A percentile compares a stretch with the other conserved stretches of the same genome.
phyloP scores from a whole-genome alignment of 2,797 vertebrate species.

The Tauraco hartlaubi region DNA sequence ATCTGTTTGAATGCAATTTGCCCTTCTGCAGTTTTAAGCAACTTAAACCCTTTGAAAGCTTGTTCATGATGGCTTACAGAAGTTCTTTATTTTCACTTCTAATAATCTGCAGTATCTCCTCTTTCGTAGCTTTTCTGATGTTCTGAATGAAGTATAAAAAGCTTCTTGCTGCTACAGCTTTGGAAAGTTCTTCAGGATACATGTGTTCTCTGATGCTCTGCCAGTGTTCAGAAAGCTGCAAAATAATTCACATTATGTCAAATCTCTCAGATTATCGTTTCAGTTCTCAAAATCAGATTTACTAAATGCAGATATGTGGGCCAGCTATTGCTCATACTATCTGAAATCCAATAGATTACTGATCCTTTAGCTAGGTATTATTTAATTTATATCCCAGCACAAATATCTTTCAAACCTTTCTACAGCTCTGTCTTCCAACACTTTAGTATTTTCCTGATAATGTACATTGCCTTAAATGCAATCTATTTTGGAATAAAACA shows the following conservation, averaged over 20 bases:
- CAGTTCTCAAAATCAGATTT: neutral
- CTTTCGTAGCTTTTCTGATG: constrained; percentile 89
- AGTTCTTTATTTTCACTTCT: constrained; percentile 87
- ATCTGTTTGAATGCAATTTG: neutral
- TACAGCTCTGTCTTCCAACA: neutral
- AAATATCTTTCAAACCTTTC: neutral
- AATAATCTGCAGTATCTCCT: constrained; percentile 90
- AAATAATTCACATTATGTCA: neutral
- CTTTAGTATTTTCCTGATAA: neutral
- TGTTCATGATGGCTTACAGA: constrained; percentile 83
- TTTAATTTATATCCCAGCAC: neutral
- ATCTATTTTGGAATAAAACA: neutral
- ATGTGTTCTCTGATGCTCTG: constrained; percentile 82
- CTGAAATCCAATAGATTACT: neutral
- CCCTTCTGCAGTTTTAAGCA: neutral
- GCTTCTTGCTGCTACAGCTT: constrained; percentile 85
- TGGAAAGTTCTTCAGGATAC: constrained; percentile 89
- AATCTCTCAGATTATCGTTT: neutral
- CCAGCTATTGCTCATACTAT: neutral
- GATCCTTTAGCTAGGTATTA: neutral
- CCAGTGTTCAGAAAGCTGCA: constrained; percentile 92
- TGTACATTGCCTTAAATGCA: neutral
- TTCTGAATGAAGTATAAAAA: constrained; percentile 92
- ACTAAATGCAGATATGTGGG: neutral
- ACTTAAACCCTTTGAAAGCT: neutral